phyloP scores from a whole-genome alignment of 2,888 invertebrate genomes.

The Tachystola acroxantha region DNA sequence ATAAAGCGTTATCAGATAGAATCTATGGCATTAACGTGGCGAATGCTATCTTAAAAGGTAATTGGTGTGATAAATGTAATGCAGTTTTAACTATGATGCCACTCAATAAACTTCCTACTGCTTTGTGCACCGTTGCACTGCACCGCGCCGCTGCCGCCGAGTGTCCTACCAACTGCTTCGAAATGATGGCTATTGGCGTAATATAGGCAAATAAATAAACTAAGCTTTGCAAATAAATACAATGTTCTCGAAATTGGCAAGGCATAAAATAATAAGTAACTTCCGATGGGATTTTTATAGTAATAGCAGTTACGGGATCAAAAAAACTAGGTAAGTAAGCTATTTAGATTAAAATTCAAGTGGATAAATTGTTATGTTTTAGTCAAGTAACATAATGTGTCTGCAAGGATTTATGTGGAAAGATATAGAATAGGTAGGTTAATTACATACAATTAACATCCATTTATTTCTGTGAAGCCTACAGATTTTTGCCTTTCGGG shows the following conservation, averaged over 20 bases:
- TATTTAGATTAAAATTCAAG: too few relatives aligned
- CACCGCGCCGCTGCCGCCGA: too few relatives aligned
- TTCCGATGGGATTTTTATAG: too few relatives aligned
- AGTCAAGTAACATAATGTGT: not conserved
- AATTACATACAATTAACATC: constrained; percentile 2
- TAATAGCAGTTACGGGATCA: too few relatives aligned
- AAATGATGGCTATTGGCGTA: too few relatives aligned
- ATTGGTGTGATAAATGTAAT: constrained; percentile 14
- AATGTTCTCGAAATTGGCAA: too few relatives aligned
- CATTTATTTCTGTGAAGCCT: not conserved
- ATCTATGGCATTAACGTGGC: constrained; percentile 12
- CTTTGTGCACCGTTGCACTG: constrained; percentile 6
- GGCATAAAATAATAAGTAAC: too few relatives aligned
- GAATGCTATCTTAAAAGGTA: constrained; percentile 10
- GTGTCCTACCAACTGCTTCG: too few relatives aligned
- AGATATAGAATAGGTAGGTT: not conserved
- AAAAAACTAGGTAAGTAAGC: too few relatives aligned
- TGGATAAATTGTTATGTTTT: not conserved
- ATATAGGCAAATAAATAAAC: too few relatives aligned
- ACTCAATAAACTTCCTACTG: constrained; percentile 10
- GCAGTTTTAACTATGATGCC: constrained; percentile 10
- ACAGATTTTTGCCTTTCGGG: not conserved
- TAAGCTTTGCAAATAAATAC: too few relatives aligned
- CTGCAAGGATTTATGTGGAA: not conserved
- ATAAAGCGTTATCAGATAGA: constrained; percentile 22